phyloP scores from a whole-genome alignment of 2,797 vertebrate species.

The Phaenicophaeus curvirostris region DNA sequence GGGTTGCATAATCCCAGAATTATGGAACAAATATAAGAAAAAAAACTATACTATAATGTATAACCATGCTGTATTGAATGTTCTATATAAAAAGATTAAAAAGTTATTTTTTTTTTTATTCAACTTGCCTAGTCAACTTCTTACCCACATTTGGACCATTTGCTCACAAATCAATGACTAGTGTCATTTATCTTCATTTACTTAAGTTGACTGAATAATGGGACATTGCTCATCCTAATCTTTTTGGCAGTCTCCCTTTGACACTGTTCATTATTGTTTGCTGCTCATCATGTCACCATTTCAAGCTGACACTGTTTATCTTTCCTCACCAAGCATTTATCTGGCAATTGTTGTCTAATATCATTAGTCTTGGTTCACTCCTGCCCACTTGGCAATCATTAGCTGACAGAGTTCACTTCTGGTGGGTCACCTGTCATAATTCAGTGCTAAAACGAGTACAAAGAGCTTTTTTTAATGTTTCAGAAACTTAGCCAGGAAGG shows the following conservation, averaged over 20 bases:
- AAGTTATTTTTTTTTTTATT: neutral
- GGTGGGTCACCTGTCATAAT: neutral
- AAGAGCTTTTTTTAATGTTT: neutral
- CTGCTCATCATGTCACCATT: neutral
- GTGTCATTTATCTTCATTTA: conserved; percentile 33
- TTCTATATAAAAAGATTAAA: neutral
- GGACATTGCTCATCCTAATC: neutral
- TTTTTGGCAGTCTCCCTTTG: conserved; percentile 16
- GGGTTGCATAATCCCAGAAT: neutral
- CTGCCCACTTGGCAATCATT: neutral
- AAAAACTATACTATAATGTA: neutral
- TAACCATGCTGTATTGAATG: neutral
- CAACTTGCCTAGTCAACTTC: neutral
- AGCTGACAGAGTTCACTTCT: neutral
- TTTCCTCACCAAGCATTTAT: neutral
- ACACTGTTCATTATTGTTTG: neutral
- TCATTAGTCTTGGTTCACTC: neutral
- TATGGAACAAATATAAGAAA: neutral
- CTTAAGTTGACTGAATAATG: neutral
- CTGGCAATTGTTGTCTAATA: neutral
- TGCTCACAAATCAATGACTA: neutral
- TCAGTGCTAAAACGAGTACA: neutral
- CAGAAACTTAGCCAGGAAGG: neutral
- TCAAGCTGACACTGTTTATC: neutral
- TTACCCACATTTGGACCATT: neutral